phyloP scores from a whole-genome alignment of 1,140 invertebrate genomes.

The Eufriesea mexicana region DNA sequence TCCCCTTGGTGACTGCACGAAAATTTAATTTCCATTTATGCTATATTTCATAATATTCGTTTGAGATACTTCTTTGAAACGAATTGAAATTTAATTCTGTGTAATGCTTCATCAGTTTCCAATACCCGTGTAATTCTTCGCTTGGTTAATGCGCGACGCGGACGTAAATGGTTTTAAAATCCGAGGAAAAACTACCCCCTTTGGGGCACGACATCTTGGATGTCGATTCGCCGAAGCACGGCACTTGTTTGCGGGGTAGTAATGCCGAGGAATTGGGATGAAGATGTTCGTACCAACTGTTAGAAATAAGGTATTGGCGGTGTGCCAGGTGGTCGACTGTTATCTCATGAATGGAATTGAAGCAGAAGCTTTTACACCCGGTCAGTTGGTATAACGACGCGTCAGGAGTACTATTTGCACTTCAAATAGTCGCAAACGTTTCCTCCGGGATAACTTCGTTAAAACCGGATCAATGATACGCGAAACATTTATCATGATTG shows the following conservation, averaged over 20 bases:
- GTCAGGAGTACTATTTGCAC: constrained; percentile 31
- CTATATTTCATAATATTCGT: not conserved
- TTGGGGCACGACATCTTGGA: not conserved
- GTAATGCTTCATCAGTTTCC: not conserved
- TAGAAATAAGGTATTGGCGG: constrained; percentile 69
- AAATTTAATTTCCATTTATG: not conserved
- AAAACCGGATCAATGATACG: not conserved
- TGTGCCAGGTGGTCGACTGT: constrained; percentile 62
- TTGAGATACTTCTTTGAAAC: not conserved
- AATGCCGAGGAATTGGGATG: constrained; percentile 17
- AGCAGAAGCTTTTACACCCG: constrained; percentile 52
- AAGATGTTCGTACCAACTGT: constrained; percentile 44
- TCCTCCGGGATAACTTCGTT: constrained; percentile 26
- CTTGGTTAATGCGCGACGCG: too few species aligned
- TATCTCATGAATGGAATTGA: constrained; percentile 69
- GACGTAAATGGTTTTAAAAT: not conserved
- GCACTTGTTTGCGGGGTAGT: not conserved
- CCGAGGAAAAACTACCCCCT: not conserved
- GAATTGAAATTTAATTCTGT: not conserved
- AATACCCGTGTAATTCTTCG: not conserved
- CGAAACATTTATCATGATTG: not conserved
- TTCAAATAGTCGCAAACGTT: not conserved
- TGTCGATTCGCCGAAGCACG: not conserved
- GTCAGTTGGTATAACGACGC: constrained; percentile 37
- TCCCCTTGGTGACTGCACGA: too few species aligned